Evolutionary conservation across 2,113 vertebrate genomes (phyloP).

Genomic region (Monarcha castaneiventris): DNA sequence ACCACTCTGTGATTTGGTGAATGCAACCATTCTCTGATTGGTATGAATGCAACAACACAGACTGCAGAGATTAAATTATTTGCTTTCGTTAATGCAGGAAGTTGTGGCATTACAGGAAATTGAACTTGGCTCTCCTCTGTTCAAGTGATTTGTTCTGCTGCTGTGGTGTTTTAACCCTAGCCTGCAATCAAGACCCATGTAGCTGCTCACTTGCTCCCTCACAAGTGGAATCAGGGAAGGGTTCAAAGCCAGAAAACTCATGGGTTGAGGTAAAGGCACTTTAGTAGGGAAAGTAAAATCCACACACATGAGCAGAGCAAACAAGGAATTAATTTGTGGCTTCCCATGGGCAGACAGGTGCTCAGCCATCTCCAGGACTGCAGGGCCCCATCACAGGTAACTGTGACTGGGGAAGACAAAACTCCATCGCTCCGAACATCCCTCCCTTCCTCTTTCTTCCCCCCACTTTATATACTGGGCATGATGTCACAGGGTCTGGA

Average conservation of each 20-base stretch:
- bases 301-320: not conserved
- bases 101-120: not conserved
- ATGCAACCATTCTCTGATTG: not conserved
- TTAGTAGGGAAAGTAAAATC: not conserved
- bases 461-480: not conserved
- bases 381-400: not conserved
- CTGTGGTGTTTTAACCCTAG: not conserved
- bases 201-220: not conserved
- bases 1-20: fast-evolving
- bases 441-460: not conserved
- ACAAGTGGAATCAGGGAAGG: too few species aligned
- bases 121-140: not conserved
- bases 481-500: not conserved
- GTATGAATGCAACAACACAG: not conserved
- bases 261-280: not conserved
- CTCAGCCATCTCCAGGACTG: not conserved
- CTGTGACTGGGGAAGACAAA: not conserved
- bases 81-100: not conserved
- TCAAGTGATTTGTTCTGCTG: not conserved
- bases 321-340: not conserved
- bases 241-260: not conserved
- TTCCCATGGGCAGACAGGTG: not conserved
- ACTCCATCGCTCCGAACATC: not conserved
- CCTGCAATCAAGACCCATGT: not conserved
- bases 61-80: not conserved